Evolutionary conservation across 2,888 invertebrate species (phyloP), one percentile per base, ranked within the genome.

Genomic region (Diachrysia chrysitis): DNA sequence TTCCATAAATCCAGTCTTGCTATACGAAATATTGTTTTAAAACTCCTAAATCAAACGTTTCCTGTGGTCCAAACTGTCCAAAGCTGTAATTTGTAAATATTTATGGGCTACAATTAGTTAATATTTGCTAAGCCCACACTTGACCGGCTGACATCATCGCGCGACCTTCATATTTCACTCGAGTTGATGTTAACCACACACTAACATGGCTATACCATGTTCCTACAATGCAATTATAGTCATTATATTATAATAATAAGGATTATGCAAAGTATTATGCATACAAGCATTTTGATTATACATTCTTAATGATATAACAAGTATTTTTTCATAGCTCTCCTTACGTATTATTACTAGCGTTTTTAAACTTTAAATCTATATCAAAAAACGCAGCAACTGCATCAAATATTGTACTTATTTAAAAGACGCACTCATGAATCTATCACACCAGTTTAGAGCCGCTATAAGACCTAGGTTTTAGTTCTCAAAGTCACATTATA

Each of bases 91-190:
- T 63, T 58, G 68, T 66, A 51, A 69, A 76, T 81, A 74, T 77
- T 77, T 73, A 51, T 51, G 21, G 21, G 46, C 60, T 63, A 16
- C 54, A 29, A 62, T 63, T 67, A 60, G 68, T 66, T 56, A 69
- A 76, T 81, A 74, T 77, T 76, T 73, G 79, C 64, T 67, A 67
- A 73, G 66, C 82, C 82, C 76, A 83, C 83, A 70, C 83, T 71
- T 76, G 74, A 66, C 72, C 71, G 72, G 25, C 72, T 83, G 82
- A 83, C 82, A 79, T 83, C 82, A 83, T 29, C 81, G 56, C 59
- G 56, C 71, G 78, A 58, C 82, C 82, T 81, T 83, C 79, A 66
- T 69, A 69, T 69, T 59, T 74, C 74, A 63, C 67, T 71, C 78
- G 59, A 69, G 71, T 75, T 75, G 70, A 72, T 74, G 70, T 82